Percentiles rank a stretch among this genome's conserved stretches.
Evolutionary conservation across 1,140 invertebrate genomes (phyloP).

Genomic region (Neodiprion pinetum): DNA sequence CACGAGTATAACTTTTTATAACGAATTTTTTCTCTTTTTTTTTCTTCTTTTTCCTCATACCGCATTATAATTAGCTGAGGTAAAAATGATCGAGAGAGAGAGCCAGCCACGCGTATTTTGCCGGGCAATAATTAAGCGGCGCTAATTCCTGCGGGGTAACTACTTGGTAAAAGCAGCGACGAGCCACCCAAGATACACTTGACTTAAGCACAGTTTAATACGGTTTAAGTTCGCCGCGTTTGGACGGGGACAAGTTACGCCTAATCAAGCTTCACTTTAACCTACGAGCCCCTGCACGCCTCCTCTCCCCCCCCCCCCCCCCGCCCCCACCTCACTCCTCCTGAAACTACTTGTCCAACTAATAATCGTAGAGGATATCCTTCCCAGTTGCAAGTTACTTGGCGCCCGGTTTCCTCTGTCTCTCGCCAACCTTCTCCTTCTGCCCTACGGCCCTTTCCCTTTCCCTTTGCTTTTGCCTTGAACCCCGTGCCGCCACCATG

Average conservation of each 20-base stretch:
- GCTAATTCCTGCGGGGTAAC: background rate
- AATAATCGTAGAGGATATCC: constrained; percentile 7
- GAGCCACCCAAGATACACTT: background rate
- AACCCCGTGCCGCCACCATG: constrained; percentile 13
- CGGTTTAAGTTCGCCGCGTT: constrained; percentile 1
- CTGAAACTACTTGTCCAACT: background rate
- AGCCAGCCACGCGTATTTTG: no score
- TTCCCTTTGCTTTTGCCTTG: background rate
- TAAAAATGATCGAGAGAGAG: no score
- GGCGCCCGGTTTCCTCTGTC: background rate
- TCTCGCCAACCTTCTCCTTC: background rate
- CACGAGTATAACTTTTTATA: no score
- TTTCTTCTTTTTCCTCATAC: no score
- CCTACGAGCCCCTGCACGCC: background rate
- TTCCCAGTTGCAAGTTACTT: background rate
- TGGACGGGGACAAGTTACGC: constrained; percentile 3
- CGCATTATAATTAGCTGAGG: no score
- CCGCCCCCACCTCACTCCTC: no score
- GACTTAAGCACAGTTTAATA: constrained; percentile 7
- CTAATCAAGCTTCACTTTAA: constrained; percentile 7
- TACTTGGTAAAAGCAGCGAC: background rate
- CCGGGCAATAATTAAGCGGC: background rate
- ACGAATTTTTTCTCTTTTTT: no score
- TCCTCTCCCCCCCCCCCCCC: background rate
- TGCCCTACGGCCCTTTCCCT: constrained; percentile 6